Base-by-base conservation (phyloP, 2,888 invertebrate genomes). In the Octonoba sinensis region DNA sequence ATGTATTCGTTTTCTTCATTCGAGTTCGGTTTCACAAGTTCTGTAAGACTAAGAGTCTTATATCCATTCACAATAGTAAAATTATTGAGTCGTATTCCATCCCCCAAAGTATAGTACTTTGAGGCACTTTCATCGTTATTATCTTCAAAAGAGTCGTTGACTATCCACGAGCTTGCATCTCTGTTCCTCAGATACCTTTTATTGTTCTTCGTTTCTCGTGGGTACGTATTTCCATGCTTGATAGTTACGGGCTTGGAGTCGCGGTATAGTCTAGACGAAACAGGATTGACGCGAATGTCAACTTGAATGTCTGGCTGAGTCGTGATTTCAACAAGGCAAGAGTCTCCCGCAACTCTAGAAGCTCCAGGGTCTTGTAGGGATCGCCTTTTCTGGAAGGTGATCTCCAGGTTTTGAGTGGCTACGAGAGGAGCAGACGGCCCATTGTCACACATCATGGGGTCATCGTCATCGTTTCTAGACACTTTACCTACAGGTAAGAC, bases 1-100 rank as follows among this genome's bases (percentile, higher is more conserved):
- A 75, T 44, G 12, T 27, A 44, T 49, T 82, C 59, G 4, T 57
- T 22, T 8, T 82, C 71, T 57, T 75, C 75, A 18, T 73, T 73
- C 1, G 71, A 60, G 47, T 79, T 79, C 15, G 82, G 71, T 22
- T 82, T 76, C 1, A 82, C 75, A 11, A 82, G 59, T 71, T 82
- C 82, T 6, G 82, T 82, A n/a, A 82, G 71, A 36, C 82, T 82
- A 47, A 82, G 71, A 44, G 82, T 76, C 47, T 82, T 82, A 15
- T 60, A 59, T 18, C 82, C 75, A 54, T 82, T 82, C 4, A 76
- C 82, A 24, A 82, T 76, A 36, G 82, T 76, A 44, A 82, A 82
- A 24, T 82, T 82, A 44, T 82, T 82, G 16, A 82, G 62, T 15
- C 82, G 54, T 54, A 82, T 82, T 4, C 82, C 82, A 18, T 82